A percentile compares a stretch with the other conserved stretches of the same genome.
These are phyloP conservation scores for Cistogaster globosa DNA, from an alignment of 2,888 invertebrate genomes.

Conservation along the genomic window DNA sequence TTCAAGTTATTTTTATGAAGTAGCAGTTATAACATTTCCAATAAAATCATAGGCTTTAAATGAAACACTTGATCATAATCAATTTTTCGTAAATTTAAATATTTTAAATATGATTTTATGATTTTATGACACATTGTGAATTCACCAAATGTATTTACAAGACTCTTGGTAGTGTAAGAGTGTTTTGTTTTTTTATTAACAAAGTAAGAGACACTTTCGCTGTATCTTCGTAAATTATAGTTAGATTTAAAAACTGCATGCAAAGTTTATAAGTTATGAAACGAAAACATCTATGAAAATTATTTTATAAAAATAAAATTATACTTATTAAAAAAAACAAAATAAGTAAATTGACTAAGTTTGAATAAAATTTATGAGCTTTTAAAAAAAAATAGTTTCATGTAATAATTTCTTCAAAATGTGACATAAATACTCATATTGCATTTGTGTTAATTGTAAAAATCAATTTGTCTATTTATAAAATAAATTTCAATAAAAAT, in stretches of 20 bases:
- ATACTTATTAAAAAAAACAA: background rate
- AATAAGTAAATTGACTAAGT: too few species aligned
- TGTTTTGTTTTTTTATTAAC: background rate
- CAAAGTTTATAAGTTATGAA: background rate
- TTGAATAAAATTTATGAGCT: background rate
- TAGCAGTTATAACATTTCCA: too few species aligned
- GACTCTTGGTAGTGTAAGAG: constrained; percentile 20
- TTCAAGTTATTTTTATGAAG: too few species aligned
- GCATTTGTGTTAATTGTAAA: too few species aligned
- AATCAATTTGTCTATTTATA: too few species aligned
- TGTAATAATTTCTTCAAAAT: constrained; percentile 50
- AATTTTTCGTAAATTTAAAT: too few species aligned
- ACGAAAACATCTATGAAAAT: constrained; percentile 57
- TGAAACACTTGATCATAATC: too few species aligned
- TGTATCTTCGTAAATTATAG: constrained; percentile 63
- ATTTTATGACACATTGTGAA: background rate
- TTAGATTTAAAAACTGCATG: constrained; percentile 50
- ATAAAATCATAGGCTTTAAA: too few species aligned
- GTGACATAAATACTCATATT: constrained; percentile 45
- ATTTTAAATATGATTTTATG: too few species aligned
- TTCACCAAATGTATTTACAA: background rate
- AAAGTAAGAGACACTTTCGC: constrained; percentile 49
- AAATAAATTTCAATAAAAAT: too few species aligned
- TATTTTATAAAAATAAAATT: constrained; percentile 56
- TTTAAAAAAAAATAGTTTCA: constrained; percentile 52